A percentile compares a stretch with the other conserved stretches of the same genome.
These are phyloP conservation scores for Rhynchotus rufescens DNA, from an alignment of 2,797 vertebrate species.

Conservation along the genomic window DNA sequence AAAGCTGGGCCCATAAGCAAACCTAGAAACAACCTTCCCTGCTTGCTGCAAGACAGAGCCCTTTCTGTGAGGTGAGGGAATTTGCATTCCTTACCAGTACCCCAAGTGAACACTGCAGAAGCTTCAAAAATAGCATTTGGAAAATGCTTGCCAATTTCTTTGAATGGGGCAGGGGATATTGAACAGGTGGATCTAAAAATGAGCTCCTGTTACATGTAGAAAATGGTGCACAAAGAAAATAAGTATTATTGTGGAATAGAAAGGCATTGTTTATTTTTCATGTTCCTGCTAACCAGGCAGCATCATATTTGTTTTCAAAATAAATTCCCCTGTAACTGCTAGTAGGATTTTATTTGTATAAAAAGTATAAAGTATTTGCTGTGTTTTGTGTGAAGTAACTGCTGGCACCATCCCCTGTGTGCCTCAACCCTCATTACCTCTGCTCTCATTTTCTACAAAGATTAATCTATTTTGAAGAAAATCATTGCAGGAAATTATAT, in stretches of 20 bases:
- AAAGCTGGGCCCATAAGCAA: background rate
- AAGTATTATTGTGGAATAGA: background rate
- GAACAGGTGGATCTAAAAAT: background rate
- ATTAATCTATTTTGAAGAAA: slow-evolving; percentile 41
- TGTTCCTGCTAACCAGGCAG: slow-evolving; percentile 1
- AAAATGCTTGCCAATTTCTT: background rate
- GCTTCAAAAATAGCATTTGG: background rate
- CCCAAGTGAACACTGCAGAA: background rate
- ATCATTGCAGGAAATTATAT: background rate
- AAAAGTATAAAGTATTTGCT: slow-evolving; percentile 3
- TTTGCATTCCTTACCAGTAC: background rate
- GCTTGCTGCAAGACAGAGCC: background rate
- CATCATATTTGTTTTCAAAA: background rate
- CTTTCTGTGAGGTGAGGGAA: background rate
- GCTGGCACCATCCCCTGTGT: slow-evolving; percentile 34
- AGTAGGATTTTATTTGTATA: background rate
- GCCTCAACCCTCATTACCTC: slow-evolving; percentile 37
- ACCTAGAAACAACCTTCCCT: background rate
- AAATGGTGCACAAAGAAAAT: background rate
- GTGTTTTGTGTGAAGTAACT: slow-evolving; percentile 10
- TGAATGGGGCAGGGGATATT: background rate
- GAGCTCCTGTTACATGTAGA: background rate
- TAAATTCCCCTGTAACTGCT: background rate
- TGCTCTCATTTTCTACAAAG: slow-evolving; percentile 26
- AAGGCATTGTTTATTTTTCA: background rate